Evolutionary conservation across 2,113 vertebrate genomes (phyloP).

Genomic region (Lates calcarifer): DNA sequence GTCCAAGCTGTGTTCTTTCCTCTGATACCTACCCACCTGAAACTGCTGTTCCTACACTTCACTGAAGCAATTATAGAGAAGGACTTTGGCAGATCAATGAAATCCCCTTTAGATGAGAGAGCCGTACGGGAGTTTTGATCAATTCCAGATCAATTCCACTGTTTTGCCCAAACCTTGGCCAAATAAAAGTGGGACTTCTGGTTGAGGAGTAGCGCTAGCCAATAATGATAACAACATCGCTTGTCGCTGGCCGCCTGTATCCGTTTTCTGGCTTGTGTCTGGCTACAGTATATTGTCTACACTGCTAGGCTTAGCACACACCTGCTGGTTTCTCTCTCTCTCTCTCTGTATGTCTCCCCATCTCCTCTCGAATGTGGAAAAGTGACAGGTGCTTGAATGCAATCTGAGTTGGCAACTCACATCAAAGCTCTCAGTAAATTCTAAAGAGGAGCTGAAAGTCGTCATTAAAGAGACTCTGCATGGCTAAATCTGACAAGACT

Average conservation of each 20-base stretch:
- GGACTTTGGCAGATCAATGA: constrained; percentile 78
- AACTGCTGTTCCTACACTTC: constrained; percentile 73
- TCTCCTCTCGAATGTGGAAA: constrained; percentile 60
- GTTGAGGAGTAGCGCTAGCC: constrained; percentile 52
- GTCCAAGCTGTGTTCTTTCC: constrained; percentile 69
- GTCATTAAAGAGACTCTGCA: constrained; percentile 78
- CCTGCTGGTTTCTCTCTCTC: constrained; percentile 64
- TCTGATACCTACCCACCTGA: constrained; percentile 73
- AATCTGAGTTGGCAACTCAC: constrained; percentile 78
- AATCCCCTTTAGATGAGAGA: constrained; percentile 76
- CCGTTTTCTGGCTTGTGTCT: constrained; percentile 43
- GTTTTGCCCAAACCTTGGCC: constrained; percentile 66
- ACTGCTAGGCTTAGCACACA: constrained; percentile 61
- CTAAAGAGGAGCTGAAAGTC: constrained; percentile 73
- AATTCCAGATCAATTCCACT: constrained; percentile 73
- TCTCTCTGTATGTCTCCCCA: constrained; percentile 36
- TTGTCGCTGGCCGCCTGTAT: constrained; percentile 47
- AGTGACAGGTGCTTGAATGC: constrained; percentile 79
- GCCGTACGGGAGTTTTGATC: constrained; percentile 69
- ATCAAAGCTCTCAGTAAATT: constrained; percentile 78
- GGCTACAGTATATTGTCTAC: constrained; percentile 65
- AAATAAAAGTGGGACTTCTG: constrained; percentile 69
- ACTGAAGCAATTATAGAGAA: constrained; percentile 75
- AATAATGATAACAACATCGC: constrained; percentile 61
- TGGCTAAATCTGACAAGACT: constrained; percentile 74